phyloP scores from a whole-genome alignment of 2,797 vertebrate genomes.

The Trematomus bernacchii region DNA sequence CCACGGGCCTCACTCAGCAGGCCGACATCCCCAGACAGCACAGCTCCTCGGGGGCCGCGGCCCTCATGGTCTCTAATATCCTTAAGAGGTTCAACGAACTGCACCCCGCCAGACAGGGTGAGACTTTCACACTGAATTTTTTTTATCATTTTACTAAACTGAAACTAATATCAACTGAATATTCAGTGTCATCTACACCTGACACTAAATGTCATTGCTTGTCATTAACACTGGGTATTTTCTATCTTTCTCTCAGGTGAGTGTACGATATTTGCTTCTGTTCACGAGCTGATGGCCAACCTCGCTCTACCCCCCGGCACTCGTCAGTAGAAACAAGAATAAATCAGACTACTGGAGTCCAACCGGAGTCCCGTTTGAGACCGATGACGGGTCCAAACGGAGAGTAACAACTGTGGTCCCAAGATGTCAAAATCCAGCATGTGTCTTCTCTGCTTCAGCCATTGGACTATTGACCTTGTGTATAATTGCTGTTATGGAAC shows the following conservation, averaged over 20 bases:
- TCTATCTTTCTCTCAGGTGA: conserved; percentile 88
- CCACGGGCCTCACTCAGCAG: conserved; percentile 97
- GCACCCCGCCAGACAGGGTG: conserved; percentile 96
- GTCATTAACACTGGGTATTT: not conserved
- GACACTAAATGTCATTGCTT: not conserved
- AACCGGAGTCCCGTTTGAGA: conserved; percentile 18
- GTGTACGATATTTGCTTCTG: conserved; percentile 99
- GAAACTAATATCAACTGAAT: not conserved
- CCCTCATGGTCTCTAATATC: conserved; percentile 98
- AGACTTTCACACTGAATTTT: conserved; percentile 49
- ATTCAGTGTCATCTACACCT: not conserved
- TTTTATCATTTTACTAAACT: not conserved
- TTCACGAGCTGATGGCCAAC: conserved; percentile 99
- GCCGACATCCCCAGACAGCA: conserved; percentile 98
- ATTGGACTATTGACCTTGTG: conserved; percentile 59
- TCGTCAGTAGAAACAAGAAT: conserved; percentile 84
- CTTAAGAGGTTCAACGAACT: conserved; percentile 98
- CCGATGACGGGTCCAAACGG: not conserved
- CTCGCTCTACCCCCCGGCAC: conserved; percentile 94
- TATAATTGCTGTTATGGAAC: conserved; percentile 68
- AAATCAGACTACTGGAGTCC: conserved; percentile 20
- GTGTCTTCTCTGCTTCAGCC: conserved; percentile 56
- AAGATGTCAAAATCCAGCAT: conserved; percentile 76
- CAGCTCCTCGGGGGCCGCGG: conserved; percentile 96
- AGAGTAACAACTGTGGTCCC: conserved; percentile 31